A percentile compares a stretch with the other conserved stretches of the same genome.
These are phyloP conservation scores for Gasterosteus aculeatus DNA, from an alignment of 2,113 vertebrate species.

Conservation along the genomic window DNA sequence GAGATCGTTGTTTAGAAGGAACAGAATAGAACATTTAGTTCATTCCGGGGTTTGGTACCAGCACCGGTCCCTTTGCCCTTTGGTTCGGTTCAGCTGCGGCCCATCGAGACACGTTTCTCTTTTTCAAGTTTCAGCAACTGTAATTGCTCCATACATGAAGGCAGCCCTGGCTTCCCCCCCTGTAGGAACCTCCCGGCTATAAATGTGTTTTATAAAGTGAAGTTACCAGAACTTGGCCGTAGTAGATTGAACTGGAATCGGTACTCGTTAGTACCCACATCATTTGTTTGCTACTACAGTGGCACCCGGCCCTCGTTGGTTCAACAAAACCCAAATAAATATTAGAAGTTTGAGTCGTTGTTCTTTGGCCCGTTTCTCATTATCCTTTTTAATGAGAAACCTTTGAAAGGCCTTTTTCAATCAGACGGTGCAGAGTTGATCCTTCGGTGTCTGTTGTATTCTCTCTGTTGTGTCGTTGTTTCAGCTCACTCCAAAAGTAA, in stretches of 20 bases:
- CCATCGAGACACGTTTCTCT: no score
- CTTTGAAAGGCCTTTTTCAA: constrained; percentile 52
- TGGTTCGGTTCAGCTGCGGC: no score
- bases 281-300: not conserved
- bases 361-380: constrained; percentile 59
- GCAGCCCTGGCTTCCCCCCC: not conserved
- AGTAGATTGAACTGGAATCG: not conserved
- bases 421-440: constrained; percentile 38
- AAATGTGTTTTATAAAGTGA: not conserved
- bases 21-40: not conserved
- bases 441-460: constrained; percentile 56
- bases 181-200: not conserved
- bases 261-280: not conserved
- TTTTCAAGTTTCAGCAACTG: not conserved
- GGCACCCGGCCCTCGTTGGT: not conserved
- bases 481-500: constrained; percentile 50
- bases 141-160: not conserved
- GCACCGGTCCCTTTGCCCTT: no score
- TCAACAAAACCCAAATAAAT: not conserved
- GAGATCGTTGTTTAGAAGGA: not conserved
- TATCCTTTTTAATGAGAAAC: constrained; percentile 63
- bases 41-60: not conserved
- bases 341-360: constrained; percentile 29
- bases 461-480: constrained; percentile 56
- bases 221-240: not conserved